Evolutionary conservation across 2,888 invertebrate genomes (phyloP).

Genomic region (Selenia dentaria): DNA sequence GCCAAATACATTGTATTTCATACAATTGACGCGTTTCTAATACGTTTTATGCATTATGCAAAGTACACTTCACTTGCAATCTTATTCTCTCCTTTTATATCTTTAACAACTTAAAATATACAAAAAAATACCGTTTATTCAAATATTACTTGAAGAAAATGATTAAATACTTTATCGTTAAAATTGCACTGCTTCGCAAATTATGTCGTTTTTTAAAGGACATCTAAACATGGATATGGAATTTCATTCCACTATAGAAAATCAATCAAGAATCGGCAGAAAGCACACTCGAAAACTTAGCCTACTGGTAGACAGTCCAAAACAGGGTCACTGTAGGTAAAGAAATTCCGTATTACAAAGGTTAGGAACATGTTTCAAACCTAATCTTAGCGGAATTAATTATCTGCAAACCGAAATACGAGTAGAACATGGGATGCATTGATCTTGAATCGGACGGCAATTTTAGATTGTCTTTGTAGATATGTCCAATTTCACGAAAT

Average conservation of each 20-base stretch:
- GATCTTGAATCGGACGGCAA: slow-evolving; percentile 66
- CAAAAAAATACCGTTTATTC: slow-evolving; percentile 15
- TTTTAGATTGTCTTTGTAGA: slow-evolving; percentile 43
- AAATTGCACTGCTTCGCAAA: slow-evolving; percentile 31
- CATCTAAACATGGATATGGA: slow-evolving; percentile 43
- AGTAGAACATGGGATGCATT: slow-evolving; percentile 33
- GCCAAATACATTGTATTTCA: slow-evolving; percentile 70
- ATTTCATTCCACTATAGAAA: slow-evolving; percentile 61
- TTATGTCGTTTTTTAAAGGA: slow-evolving; percentile 7
- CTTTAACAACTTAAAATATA: slow-evolving; percentile 70
- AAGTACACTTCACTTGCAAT: slow-evolving; percentile 72
- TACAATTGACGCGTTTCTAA: slow-evolving; percentile 74
- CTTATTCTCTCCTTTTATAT: slow-evolving; percentile 81
- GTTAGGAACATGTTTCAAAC: slow-evolving; percentile 61
- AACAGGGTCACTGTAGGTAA: slow-evolving; percentile 40
- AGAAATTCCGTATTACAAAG: slow-evolving; percentile 61
- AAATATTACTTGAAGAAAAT: slow-evolving; percentile 20
- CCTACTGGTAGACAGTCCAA: slow-evolving; percentile 39
- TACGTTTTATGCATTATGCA: slow-evolving; percentile 52
- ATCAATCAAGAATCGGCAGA: slow-evolving; percentile 39
- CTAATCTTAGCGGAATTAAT: slow-evolving; percentile 35
- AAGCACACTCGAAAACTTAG: slow-evolving; percentile 38
- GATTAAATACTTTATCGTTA: slow-evolving; percentile 24
- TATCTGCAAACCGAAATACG: slow-evolving; percentile 25
- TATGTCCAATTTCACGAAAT: slow-evolving; percentile 40